A percentile compares a stretch with the other conserved stretches of the same genome.
These are phyloP conservation scores for Spizaetus ornatus DNA, from an alignment of 2,113 vertebrate genomes.

Conservation along the genomic window DNA sequence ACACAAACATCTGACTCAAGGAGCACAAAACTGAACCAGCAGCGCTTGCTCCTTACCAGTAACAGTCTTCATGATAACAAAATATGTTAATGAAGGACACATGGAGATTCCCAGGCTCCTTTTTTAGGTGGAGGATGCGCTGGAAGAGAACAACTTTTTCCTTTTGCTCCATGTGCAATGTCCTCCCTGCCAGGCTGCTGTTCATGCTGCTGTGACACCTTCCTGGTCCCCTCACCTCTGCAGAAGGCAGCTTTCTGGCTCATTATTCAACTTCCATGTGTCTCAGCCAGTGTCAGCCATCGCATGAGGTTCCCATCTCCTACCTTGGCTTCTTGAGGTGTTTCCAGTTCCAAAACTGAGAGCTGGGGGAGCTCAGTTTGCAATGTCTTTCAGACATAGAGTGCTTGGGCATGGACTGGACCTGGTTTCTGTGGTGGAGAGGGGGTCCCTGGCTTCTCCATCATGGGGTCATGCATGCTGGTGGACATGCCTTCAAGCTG, in stretches of 20 bases:
- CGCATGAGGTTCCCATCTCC: fast-evolving
- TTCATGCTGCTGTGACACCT: neutral
- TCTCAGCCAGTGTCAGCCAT: no score
- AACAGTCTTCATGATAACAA: neutral
- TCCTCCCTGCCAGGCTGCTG: neutral
- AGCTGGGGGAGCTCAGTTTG: neutral
- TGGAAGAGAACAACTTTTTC: neutral
- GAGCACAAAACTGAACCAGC: neutral
- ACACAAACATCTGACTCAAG: neutral
- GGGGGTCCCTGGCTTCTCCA: neutral
- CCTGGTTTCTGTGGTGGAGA: neutral
- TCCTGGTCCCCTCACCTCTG: neutral
- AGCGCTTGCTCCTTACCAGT: neutral
- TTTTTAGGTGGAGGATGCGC: neutral
- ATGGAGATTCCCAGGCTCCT: neutral
- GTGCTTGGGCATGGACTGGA: neutral
- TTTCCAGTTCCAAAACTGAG: neutral
- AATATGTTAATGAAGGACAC: neutral
- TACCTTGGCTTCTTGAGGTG: neutral
- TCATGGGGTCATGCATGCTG: fast-evolving
- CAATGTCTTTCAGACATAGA: fast-evolving
- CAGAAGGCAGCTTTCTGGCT: neutral
- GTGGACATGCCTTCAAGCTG: neutral
- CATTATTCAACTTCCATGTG: neutral
- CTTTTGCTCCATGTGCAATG: neutral